Evolutionary conservation across 2,888 invertebrate genomes (phyloP).

Genomic region (Mythimna lalbum): DNA sequence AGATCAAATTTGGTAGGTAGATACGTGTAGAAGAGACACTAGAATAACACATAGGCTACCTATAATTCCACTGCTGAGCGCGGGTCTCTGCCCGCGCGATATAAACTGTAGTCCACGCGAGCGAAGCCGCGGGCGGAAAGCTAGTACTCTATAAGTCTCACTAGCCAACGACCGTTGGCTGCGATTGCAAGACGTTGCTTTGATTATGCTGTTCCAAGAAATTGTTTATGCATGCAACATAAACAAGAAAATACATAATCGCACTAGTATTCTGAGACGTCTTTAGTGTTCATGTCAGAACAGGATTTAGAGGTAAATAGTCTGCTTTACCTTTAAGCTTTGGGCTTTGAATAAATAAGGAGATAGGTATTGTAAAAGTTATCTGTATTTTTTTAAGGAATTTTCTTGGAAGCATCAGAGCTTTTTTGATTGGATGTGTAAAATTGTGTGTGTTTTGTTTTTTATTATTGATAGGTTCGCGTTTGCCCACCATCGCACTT

Average conservation of each 20-base stretch:
- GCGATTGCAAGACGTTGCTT: slow-evolving; percentile 14
- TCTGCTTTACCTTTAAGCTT: neutral
- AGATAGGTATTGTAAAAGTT: neutral
- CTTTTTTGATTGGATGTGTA: no score
- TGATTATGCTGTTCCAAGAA: slow-evolving; percentile 16
- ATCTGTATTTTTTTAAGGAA: neutral
- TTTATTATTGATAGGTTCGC: no score
- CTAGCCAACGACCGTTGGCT: neutral
- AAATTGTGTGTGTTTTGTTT: no score
- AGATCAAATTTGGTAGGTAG: no score
- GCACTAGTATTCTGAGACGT: slow-evolving; percentile 2
- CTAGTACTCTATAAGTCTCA: neutral
- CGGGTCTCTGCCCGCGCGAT: no score
- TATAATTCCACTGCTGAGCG: no score
- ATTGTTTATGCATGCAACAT: slow-evolving; percentile 18
- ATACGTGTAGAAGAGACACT: no score
- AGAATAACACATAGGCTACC: no score
- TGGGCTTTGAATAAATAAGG: slow-evolving; percentile 13
- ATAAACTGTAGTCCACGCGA: no score
- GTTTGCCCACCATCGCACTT: no score
- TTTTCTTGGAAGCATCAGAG: neutral
- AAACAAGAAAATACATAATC: slow-evolving; percentile 28
- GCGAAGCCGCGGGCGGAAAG: no score
- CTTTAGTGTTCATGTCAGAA: slow-evolving; percentile 9
- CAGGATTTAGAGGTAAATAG: neutral